phyloP scores from a whole-genome alignment of 2,888 invertebrate species.

The Monoplex corrugatus region DNA sequence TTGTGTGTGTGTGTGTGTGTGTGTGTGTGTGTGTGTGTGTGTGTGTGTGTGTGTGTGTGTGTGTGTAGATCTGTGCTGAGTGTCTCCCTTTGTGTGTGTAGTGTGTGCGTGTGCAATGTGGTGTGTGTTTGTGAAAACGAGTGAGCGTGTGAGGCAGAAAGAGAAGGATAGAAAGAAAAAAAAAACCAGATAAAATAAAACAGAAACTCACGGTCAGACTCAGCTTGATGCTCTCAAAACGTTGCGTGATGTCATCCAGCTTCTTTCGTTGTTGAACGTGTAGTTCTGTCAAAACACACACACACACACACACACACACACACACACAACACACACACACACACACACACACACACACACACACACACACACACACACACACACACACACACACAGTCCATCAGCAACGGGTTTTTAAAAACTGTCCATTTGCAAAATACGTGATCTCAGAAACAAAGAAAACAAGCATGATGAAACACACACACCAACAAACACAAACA shows the following conservation, averaged over 20 bases:
- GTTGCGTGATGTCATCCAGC: constrained; percentile 80
- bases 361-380: neutral
- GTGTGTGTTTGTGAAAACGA: no score
- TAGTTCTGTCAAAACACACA: constrained; percentile 71
- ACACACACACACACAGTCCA: neutral
- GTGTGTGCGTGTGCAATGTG: no score
- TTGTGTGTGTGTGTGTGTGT: neutral
- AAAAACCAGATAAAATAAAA: neutral
- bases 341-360: neutral
- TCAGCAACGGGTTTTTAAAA: no score
- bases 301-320: constrained; percentile 1
- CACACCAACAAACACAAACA: no score
- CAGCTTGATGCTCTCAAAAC: constrained; percentile 79
- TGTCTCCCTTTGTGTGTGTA: neutral
- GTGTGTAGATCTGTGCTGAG: no score
- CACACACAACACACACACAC: neutral
- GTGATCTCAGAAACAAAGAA: no score
- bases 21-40: no score
- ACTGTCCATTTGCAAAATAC: no score
- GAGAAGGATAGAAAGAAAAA: no score
- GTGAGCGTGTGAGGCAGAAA: no score
- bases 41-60: no score
- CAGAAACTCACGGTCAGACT: constrained; percentile 75
- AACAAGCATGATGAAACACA: no score
- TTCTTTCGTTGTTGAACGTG: constrained; percentile 80